Evolutionary conservation across 2,888 invertebrate species (phyloP).

Genomic region (Limnephilus lunatus): DNA sequence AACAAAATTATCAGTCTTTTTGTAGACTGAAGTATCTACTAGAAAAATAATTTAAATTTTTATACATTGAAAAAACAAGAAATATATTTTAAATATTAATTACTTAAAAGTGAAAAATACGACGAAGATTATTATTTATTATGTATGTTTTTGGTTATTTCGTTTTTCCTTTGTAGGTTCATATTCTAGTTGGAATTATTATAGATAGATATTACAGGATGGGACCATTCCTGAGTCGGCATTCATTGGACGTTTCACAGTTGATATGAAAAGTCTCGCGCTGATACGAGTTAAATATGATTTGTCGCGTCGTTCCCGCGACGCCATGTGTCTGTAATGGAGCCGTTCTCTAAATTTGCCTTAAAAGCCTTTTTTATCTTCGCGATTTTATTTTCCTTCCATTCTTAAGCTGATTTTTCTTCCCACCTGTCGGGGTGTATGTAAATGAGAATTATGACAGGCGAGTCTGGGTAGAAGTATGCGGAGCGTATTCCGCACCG

Average conservation of each 20-base stretch:
- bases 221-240: background rate
- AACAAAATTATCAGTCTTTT: background rate
- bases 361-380: slow-evolving; percentile 22
- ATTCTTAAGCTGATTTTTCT: slow-evolving; percentile 19
- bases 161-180: background rate
- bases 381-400: slow-evolving; percentile 13
- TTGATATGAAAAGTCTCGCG: background rate
- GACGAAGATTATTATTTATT: background rate
- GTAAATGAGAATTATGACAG: slow-evolving; percentile 33
- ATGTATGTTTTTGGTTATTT: background rate
- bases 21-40: background rate
- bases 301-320: background rate
- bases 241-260: background rate
- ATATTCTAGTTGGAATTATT: background rate
- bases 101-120: background rate
- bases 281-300: background rate
- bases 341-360: slow-evolving; percentile 28
- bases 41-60: too few species aligned
- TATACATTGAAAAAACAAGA: background rate
- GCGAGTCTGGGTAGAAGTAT: background rate
- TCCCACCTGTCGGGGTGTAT: slow-evolving; percentile 26
- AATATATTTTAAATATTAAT: background rate
- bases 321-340: slow-evolving; percentile 15
- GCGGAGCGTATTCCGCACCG: background rate
- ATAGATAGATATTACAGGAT: background rate